A percentile compares a stretch with the other conserved stretches of the same genome.
Conservation (phyloP, 2,113 vertebrate species). For the Gymnogyps californianus region DNA sequence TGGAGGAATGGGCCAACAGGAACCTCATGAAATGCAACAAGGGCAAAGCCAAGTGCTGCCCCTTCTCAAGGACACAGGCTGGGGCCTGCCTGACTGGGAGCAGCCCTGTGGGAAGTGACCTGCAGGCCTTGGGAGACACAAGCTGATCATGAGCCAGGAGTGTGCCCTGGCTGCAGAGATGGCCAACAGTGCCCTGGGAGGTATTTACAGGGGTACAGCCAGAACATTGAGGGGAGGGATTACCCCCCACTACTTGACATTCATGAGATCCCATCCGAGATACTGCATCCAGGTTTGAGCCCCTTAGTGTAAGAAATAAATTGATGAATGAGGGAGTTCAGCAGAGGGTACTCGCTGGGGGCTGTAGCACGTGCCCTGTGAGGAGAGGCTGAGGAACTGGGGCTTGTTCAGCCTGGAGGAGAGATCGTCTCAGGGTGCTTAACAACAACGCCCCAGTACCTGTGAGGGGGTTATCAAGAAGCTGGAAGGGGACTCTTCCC, state of each 20-base stretch:
- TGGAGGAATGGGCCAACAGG: not conserved
- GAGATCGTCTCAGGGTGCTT: not conserved
- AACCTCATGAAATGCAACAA: not conserved
- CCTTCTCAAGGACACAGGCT: not conserved
- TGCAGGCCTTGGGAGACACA: not conserved
- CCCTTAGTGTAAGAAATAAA: not conserved
- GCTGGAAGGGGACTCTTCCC: not conserved
- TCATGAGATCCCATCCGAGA: not conserved
- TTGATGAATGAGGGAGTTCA: not conserved
- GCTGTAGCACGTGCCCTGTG: not conserved
- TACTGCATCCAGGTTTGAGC: not conserved
- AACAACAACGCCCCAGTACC: not conserved
- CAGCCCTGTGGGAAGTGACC: not conserved
- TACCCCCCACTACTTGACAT: not conserved
- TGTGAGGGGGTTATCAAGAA: accelerated
- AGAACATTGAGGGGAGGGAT: not conserved
- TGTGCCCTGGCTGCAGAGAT: not conserved
- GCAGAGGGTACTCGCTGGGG: not conserved
- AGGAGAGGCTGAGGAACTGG: not conserved
- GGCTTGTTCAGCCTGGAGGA: not conserved
- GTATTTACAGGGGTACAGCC: not conserved
- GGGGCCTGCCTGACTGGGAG: not conserved
- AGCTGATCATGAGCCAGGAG: not conserved
- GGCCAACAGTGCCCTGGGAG: accelerated
- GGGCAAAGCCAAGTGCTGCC: not conserved